Percentiles rank a stretch among this genome's conserved stretches.
Evolutionary conservation across 2,888 invertebrate genomes (phyloP).

Genomic region (Pecten maximus): DNA sequence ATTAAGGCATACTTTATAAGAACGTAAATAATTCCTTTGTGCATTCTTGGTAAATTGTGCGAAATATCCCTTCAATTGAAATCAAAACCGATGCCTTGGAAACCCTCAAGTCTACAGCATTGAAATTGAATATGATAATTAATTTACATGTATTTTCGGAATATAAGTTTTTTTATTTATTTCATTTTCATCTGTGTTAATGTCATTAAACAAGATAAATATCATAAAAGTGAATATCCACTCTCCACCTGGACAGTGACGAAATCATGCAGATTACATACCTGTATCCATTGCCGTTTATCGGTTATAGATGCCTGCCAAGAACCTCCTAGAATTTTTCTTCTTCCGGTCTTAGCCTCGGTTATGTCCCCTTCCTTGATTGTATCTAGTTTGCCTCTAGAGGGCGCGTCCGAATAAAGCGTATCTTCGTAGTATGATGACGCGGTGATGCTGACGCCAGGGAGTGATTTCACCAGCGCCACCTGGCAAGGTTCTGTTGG

Average conservation of each 20-base stretch:
- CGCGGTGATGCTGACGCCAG: constrained; percentile 46
- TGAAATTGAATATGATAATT: too few species aligned
- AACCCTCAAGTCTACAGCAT: too few species aligned
- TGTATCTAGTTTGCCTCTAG: constrained; percentile 38
- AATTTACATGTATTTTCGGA: too few species aligned
- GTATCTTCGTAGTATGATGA: constrained; percentile 52
- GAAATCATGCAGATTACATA: background rate
- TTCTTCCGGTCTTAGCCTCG: constrained; percentile 12
- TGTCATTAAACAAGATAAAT: too few species aligned
- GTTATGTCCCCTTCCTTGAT: constrained; percentile 31
- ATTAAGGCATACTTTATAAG: too few species aligned
- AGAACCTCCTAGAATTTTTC: constrained; percentile 39
- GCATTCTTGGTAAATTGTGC: too few species aligned
- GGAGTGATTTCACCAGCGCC: constrained; percentile 30
- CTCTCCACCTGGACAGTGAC: background rate
- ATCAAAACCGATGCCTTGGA: too few species aligned
- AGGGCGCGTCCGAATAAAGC: constrained; percentile 46
- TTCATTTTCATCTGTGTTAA: too few species aligned
- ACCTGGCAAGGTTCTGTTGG: background rate
- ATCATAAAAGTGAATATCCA: too few species aligned
- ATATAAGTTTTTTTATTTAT: too few species aligned
- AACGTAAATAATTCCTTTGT: too few species aligned
- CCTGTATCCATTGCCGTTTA: constrained; percentile 52
- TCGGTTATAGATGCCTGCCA: constrained; percentile 43
- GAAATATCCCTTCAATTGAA: too few species aligned